Conservation (phyloP, 2,797 vertebrate species). For the Pipistrellus pipistrellus region DNA sequence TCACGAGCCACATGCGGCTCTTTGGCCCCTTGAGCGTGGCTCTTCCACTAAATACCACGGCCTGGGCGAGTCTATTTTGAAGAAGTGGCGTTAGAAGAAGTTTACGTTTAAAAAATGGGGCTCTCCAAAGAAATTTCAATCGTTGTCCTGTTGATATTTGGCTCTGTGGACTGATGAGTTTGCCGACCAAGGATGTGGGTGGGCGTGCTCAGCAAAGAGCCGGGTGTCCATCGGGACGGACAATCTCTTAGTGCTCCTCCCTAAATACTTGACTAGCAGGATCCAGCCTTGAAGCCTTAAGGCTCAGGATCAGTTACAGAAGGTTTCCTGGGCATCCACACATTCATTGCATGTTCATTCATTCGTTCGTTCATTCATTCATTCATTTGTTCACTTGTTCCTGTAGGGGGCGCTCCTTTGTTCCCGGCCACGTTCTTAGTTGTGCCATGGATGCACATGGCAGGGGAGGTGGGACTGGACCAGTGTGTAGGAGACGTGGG, state of each 20-base stretch:
- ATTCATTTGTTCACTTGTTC: not conserved
- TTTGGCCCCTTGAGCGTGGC: too few species aligned
- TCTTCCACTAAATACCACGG: too few species aligned
- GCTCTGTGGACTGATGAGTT: too few species aligned
- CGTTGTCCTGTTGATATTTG: too few species aligned
- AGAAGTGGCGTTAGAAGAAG: too few species aligned
- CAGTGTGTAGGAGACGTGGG: not conserved
- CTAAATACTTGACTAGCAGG: not conserved
- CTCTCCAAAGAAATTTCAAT: too few species aligned
- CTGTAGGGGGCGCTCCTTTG: not conserved
- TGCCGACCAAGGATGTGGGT: not conserved
- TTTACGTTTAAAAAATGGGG: too few species aligned
- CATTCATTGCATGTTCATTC: not conserved
- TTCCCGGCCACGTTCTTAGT: not conserved
- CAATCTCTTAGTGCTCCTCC: not conserved
- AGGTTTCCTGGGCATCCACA: not conserved
- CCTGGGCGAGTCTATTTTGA: too few species aligned
- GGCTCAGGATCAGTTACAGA: not conserved
- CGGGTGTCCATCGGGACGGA: not conserved
- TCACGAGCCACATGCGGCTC: too few species aligned
- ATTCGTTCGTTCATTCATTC: too few species aligned
- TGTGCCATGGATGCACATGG: not conserved
- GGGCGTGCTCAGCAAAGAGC: not conserved
- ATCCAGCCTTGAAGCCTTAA: not conserved
- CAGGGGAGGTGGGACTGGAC: not conserved